Percentiles rank a stretch among this genome's conserved stretches.
Evolutionary conservation across 2,888 invertebrate genomes (phyloP).

Genomic region (Odiellus spinosus): DNA sequence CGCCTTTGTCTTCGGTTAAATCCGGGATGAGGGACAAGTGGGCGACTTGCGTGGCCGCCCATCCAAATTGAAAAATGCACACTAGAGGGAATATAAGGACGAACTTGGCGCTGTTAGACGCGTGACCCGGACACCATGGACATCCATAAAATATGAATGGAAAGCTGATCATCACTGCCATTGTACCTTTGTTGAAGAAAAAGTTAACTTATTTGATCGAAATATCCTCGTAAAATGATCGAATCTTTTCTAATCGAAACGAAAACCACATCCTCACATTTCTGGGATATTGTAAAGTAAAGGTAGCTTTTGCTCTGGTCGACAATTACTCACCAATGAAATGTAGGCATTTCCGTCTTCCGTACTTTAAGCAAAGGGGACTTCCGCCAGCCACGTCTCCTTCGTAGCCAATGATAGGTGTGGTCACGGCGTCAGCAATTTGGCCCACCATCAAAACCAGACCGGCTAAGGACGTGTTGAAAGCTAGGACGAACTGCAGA

Average conservation of each 20-base stretch:
- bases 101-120: constrained; percentile 27
- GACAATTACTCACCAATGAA: constrained; percentile 10
- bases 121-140: constrained; percentile 23
- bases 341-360: constrained; percentile 14
- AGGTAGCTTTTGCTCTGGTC: too few species aligned
- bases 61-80: constrained; percentile 38
- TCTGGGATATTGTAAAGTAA: too few species aligned
- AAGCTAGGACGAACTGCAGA: constrained; percentile 36
- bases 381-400: constrained; percentile 24
- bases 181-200: constrained; percentile 22
- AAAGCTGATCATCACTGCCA: constrained; percentile 33
- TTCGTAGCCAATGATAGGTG: constrained; percentile 36
- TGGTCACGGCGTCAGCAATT: constrained; percentile 36
- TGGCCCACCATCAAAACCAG: constrained; percentile 57
- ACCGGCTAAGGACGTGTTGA: constrained; percentile 35
- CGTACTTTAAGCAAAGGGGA: constrained; percentile 8
- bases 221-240: too few species aligned
- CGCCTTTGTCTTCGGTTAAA: constrained; percentile 28
- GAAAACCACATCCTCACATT: too few species aligned
- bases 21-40: constrained; percentile 39
- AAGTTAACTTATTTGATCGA: too few species aligned
- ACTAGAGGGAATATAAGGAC: constrained; percentile 36
- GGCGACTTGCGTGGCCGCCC: constrained; percentile 40
- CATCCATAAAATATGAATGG: constrained; percentile 35
- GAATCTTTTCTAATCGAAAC: too few species aligned